These are phyloP conservation scores for Cephalopachus bancanus DNA, from an alignment of 2,797 vertebrate genomes.

Conservation along the genomic window DNA sequence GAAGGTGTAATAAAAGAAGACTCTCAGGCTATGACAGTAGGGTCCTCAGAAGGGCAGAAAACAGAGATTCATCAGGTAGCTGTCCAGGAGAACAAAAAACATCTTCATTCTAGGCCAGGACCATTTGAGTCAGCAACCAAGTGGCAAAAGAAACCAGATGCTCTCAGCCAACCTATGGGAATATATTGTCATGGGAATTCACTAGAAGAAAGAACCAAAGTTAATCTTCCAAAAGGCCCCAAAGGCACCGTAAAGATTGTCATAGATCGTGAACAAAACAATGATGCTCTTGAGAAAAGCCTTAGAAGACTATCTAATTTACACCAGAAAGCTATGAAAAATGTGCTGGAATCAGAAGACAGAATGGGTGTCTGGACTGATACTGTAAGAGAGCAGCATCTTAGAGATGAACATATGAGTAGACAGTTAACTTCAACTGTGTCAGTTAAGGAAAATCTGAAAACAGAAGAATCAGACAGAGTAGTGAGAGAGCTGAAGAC, in stretches of 20 bases:
- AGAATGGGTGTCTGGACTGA: constrained; percentile 57
- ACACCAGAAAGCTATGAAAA: constrained; percentile 83
- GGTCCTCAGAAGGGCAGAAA: constrained; percentile 89
- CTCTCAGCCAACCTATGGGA: constrained; percentile 89
- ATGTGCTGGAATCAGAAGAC: constrained; percentile 53
- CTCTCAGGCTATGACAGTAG: constrained; percentile 88
- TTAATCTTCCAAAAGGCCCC: constrained; percentile 90
- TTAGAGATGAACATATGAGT: constrained; percentile 48
- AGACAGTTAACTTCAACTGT: constrained; percentile 60
- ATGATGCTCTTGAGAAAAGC: constrained; percentile 88
- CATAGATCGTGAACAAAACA: constrained; percentile 90
- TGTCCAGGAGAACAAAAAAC: constrained; percentile 89
- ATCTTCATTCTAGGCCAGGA: constrained; percentile 91
- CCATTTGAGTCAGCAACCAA: constrained; percentile 87
- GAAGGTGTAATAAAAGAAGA: constrained; percentile 90
- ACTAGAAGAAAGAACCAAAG: constrained; percentile 88
- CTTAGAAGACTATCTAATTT: constrained; percentile 87
- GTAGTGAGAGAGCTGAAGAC: constrained; percentile 52
- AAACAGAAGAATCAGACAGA: constrained; percentile 70
- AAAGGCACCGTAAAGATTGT: constrained; percentile 92
- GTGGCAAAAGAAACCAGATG: constrained; percentile 86
- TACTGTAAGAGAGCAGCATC: constrained; percentile 53
- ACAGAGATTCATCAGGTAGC: constrained; percentile 88
- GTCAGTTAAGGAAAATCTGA: constrained; percentile 69
- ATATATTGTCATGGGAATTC: constrained; percentile 90